A percentile compares a stretch with the other conserved stretches of the same genome.
Evolutionary conservation across 1,140 invertebrate genomes (phyloP).

Genomic region (Chironomus striatipennis): DNA sequence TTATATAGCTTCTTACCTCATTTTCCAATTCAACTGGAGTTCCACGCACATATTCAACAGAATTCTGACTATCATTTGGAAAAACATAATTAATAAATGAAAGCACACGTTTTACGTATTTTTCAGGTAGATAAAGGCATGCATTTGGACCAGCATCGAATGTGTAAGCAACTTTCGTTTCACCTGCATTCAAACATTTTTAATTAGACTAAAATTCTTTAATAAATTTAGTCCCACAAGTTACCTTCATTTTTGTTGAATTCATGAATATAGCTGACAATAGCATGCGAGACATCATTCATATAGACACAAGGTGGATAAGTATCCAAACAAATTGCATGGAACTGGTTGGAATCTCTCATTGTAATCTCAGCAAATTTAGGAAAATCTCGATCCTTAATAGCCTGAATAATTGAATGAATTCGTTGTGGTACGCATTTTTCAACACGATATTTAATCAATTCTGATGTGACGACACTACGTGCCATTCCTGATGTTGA

Average conservation of each 20-base stretch:
- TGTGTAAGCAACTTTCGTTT: slow-evolving; percentile 77
- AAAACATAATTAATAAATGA: slow-evolving; percentile 61
- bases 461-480: slow-evolving; percentile 69
- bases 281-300: slow-evolving; percentile 75
- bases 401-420: slow-evolving; percentile 63
- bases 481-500: slow-evolving; percentile 90
- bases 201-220: no score
- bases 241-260: slow-evolving; percentile 59
- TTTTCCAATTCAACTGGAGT: slow-evolving; percentile 36
- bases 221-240: no score
- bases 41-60: slow-evolving; percentile 49
- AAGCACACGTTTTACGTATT: slow-evolving; percentile 60
- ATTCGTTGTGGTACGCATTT: slow-evolving; percentile 64
- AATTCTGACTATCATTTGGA: slow-evolving; percentile 46
- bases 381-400: slow-evolving; percentile 70
- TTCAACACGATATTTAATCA: slow-evolving; percentile 67
- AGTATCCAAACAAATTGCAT: slow-evolving; percentile 89
- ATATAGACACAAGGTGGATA: slow-evolving; percentile 91
- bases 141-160: slow-evolving; percentile 98
- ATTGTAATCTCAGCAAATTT: slow-evolving; percentile 91
- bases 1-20: background rate
- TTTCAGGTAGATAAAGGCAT: slow-evolving; percentile 76
- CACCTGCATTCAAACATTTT: slow-evolving; percentile 29
- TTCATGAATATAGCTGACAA: slow-evolving; percentile 71
- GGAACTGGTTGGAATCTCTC: slow-evolving; percentile 96